Evolutionary conservation across 2,113 vertebrate genomes (phyloP).

Genomic region (Bubo scandiacus): DNA sequence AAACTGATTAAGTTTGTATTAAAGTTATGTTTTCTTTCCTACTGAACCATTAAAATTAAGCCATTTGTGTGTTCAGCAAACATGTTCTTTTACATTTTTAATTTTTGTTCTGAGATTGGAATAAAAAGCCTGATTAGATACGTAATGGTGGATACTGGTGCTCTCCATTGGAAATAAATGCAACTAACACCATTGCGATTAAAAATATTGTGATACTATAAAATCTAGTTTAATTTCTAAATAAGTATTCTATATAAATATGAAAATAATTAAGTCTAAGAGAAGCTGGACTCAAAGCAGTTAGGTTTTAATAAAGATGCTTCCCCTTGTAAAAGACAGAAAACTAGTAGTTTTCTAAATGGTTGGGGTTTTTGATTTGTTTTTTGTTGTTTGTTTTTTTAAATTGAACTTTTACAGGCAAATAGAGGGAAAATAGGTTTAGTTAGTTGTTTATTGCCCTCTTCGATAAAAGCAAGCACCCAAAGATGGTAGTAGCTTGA

Average conservation of each 20-base stretch:
- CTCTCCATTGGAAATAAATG: not conserved
- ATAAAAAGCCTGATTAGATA: not conserved
- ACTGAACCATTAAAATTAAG: not conserved
- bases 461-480: not conserved
- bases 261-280: not conserved
- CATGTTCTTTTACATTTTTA: too few species aligned
- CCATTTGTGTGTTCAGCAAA: not conserved
- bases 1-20: not conserved
- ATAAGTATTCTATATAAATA: too few species aligned
- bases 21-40: not conserved
- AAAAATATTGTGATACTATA: not conserved
- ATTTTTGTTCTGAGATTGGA: not conserved
- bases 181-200: fast-evolving
- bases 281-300: not conserved
- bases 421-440: not conserved
- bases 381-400: not conserved
- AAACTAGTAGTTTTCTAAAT: not conserved
- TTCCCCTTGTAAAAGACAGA: not conserved
- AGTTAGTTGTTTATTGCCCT: not conserved
- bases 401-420: not conserved
- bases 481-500: not conserved
- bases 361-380: not conserved
- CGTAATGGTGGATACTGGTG: not conserved
- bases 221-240: not conserved
- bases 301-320: not conserved